A percentile compares a stretch with the other conserved stretches of the same genome.
Conservation (phyloP, 1,140 invertebrate genomes). For the Aplysia californica region DNA sequence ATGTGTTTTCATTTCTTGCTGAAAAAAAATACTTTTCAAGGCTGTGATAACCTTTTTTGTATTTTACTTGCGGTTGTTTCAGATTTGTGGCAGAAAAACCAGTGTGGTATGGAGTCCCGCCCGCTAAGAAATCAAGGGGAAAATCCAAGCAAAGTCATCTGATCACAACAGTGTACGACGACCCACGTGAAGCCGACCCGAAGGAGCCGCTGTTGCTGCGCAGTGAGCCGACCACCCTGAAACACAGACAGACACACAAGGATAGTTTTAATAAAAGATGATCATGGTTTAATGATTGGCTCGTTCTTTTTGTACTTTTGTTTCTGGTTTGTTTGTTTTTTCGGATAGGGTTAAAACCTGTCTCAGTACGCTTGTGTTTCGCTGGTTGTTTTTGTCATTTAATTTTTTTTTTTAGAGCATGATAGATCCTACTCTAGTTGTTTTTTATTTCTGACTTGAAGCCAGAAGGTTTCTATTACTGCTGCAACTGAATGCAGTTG, state of each 20-base stretch:
- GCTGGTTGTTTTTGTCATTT: too few relatives aligned
- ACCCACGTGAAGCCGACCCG: conserved; percentile 50
- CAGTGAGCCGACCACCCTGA: conserved; percentile 51
- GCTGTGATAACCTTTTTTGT: conserved; percentile 8
- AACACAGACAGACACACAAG: conserved; percentile 37
- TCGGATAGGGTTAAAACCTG: too few relatives aligned
- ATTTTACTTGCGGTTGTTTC: conserved; percentile 22
- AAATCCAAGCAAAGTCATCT: conserved; percentile 30
- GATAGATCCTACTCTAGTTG: too few relatives aligned
- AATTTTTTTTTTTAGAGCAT: too few relatives aligned
- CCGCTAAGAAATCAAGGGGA: conserved; percentile 26
- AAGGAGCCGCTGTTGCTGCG: conserved; percentile 44
- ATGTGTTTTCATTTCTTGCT: neutral
- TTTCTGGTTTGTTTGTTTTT: too few relatives aligned
- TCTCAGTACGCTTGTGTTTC: too few relatives aligned
- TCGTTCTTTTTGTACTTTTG: too few relatives aligned
- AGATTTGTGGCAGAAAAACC: conserved; percentile 49
- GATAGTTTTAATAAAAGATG: too few relatives aligned
- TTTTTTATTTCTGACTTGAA: too few relatives aligned
- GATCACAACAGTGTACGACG: conserved; percentile 59
- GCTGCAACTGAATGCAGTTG: too few relatives aligned
- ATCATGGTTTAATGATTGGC: too few relatives aligned
- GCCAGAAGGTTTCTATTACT: too few relatives aligned
- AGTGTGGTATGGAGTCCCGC: conserved; percentile 12
- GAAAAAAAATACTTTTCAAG: neutral